A percentile compares a stretch with the other conserved stretches of the same genome.
Evolutionary conservation across 2,797 vertebrate genomes (phyloP).

Genomic region (Pseudochirops corinnae): DNA sequence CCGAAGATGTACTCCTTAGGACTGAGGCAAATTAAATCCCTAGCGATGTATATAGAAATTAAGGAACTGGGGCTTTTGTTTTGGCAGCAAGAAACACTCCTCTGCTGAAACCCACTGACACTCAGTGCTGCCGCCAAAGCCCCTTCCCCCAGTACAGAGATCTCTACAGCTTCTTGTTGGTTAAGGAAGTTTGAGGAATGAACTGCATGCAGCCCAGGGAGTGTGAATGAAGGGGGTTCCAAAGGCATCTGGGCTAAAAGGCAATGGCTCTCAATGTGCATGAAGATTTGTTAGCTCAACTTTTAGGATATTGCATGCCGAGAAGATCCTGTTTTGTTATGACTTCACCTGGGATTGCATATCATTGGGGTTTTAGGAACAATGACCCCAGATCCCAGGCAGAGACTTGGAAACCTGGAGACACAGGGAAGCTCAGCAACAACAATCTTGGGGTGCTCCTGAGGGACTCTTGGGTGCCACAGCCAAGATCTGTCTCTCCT

Average conservation of each 20-base stretch:
- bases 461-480: constrained; percentile 61
- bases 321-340: constrained; percentile 67
- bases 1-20: constrained; percentile 75
- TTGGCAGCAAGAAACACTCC: constrained; percentile 77
- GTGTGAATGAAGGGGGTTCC: constrained; percentile 73
- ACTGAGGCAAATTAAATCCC: constrained; percentile 71
- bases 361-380: constrained; percentile 69
- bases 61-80: constrained; percentile 73
- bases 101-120: constrained; percentile 68
- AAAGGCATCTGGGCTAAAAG: constrained; percentile 70
- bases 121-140: constrained; percentile 70
- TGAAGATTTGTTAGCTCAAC: constrained; percentile 70
- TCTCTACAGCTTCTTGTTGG: constrained; percentile 72
- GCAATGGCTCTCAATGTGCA: constrained; percentile 75
- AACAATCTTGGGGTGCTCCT: constrained; percentile 66
- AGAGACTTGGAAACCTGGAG: constrained; percentile 57
- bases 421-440: constrained; percentile 56
- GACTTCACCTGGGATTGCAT: constrained; percentile 75
- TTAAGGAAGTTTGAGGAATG: constrained; percentile 76
- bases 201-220: constrained; percentile 68
- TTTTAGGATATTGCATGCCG: constrained; percentile 76
- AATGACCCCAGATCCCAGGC: constrained; percentile 72
- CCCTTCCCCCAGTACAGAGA: constrained; percentile 65
- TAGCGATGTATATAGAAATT: constrained; percentile 72
- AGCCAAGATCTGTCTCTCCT: constrained; percentile 65